Conservation (phyloP, 2,888 invertebrate genomes). For the Trichopria drosophilae region DNA sequence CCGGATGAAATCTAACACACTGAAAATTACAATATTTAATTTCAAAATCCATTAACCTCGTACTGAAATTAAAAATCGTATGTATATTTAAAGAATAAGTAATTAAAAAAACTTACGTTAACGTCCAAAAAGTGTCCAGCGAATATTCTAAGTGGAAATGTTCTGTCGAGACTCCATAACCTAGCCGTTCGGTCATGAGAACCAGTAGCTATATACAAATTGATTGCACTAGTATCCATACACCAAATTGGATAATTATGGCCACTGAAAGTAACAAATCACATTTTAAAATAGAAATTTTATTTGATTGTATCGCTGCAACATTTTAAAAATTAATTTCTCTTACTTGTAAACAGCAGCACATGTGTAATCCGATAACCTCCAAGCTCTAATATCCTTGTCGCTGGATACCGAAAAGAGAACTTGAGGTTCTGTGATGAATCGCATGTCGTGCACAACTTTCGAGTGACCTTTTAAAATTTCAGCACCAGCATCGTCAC, state of each 20-base stretch:
- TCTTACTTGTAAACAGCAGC: conserved; percentile 69
- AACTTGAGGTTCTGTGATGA: conserved; percentile 64
- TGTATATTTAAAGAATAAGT: conserved; percentile 1
- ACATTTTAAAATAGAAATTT: conserved; percentile 7
- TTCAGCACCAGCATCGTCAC: conserved; percentile 65
- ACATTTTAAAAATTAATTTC: conserved; percentile 7
- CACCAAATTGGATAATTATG: conserved; percentile 91
- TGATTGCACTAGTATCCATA: conserved; percentile 71
- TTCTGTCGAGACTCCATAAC: conserved; percentile 80
- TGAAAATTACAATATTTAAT: conserved; percentile 47
- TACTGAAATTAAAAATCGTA: not conserved
- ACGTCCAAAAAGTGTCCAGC: conserved; percentile 88
- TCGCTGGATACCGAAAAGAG: conserved; percentile 79
- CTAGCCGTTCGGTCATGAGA: conserved; percentile 81
- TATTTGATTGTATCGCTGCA: too few species aligned
- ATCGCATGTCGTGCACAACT: conserved; percentile 70
- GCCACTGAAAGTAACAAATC: conserved; percentile 63
- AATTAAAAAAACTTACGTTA: too few species aligned
- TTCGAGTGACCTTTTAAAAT: conserved; percentile 74
- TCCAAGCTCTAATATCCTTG: conserved; percentile 76
- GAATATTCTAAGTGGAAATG: conserved; percentile 80
- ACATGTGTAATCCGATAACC: conserved; percentile 70
- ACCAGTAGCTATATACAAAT: conserved; percentile 73
- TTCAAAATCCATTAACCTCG: not conserved
- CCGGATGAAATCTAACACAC: conserved; percentile 90